Evolutionary conservation across 2,113 vertebrate species (phyloP).

Genomic region (Xiphorhynchus elegans): DNA sequence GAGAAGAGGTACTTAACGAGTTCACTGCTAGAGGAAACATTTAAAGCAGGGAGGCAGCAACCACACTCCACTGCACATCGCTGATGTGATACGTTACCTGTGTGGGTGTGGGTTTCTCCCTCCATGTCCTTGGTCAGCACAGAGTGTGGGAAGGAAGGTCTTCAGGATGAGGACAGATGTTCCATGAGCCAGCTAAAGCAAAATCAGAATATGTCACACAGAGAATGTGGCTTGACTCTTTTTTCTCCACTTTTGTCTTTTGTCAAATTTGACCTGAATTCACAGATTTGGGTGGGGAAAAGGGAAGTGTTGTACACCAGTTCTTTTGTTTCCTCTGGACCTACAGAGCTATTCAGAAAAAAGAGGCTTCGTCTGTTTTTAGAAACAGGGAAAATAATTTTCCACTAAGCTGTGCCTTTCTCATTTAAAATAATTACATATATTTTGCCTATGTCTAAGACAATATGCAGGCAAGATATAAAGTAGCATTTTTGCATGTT

Average conservation of each 20-base stretch:
- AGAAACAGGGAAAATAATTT: neutral
- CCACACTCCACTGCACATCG: neutral
- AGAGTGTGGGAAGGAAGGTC: neutral
- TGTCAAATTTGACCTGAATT: neutral
- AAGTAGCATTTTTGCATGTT: neutral
- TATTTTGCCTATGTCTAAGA: neutral
- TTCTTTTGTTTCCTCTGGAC: neutral
- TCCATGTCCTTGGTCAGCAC: neutral
- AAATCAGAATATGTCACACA: neutral
- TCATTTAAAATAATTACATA: neutral
- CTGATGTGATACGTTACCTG: neutral
- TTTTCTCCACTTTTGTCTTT: neutral
- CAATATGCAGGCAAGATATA: neutral
- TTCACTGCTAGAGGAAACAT: neutral
- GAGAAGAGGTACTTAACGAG: neutral
- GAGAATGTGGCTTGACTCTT: neutral
- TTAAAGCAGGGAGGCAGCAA: neutral
- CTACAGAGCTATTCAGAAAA: neutral
- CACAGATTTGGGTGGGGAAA: neutral
- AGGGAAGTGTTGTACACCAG: neutral
- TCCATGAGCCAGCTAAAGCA: neutral
- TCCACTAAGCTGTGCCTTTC: neutral
- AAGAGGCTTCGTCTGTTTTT: neutral
- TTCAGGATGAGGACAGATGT: neutral
- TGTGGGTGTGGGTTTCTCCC: neutral